Evolutionary conservation across 2,888 invertebrate species (phyloP).

Genomic region (Drosophila sordidapex): DNA sequence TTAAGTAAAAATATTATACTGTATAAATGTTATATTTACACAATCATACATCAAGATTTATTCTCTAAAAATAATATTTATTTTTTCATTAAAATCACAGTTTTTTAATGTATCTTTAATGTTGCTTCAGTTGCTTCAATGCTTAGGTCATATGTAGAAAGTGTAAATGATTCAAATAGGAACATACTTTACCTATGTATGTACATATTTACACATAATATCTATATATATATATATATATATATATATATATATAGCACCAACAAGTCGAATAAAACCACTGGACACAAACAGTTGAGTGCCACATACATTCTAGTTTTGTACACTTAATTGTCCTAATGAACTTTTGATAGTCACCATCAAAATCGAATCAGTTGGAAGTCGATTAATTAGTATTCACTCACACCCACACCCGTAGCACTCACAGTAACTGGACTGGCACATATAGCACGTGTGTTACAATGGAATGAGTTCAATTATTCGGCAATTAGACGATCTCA

Average conservation of each 20-base stretch:
- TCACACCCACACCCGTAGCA: constrained; percentile 29
- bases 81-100: neutral
- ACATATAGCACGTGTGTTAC: constrained; percentile 67
- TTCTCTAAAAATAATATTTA: neutral
- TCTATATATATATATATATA: neutral
- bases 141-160: neutral
- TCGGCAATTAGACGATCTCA: constrained; percentile 70
- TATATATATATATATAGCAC: neutral
- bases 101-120: neutral
- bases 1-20: neutral
- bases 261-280: constrained; percentile 24
- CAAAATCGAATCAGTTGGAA: constrained; percentile 78
- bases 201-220: neutral
- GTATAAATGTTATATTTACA: neutral
- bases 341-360: constrained; percentile 78
- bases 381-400: constrained; percentile 77
- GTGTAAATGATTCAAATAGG: neutral
- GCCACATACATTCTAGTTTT: constrained; percentile 57
- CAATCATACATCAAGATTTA: too few relatives aligned
- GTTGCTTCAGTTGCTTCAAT: neutral
- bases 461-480: constrained; percentile 66
- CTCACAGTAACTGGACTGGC: constrained; percentile 13
- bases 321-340: constrained; percentile 69
- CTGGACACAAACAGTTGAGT: constrained; percentile 1
- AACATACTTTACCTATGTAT: neutral